Evolutionary conservation across 2,888 invertebrate species (phyloP), one percentile per base, ranked within the genome.

Genomic region (Lucinisca nassula): DNA sequence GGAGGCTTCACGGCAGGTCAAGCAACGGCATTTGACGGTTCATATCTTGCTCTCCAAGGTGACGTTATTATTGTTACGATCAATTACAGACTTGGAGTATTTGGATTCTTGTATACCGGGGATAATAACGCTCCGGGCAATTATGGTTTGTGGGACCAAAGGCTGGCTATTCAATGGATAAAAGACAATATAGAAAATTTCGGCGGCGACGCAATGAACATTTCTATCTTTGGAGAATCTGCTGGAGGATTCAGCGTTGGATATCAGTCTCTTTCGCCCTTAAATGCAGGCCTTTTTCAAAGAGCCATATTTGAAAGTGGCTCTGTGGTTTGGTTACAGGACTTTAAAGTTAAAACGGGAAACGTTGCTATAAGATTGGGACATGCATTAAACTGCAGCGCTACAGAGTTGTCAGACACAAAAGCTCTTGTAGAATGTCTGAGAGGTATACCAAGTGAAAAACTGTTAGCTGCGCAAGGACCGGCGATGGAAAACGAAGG

Each of bases 261-360:
- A 4, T 74, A 90, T 2, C 92, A 92, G 0, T 73, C 91, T 3
- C 81, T 93, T 3, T 85, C 88, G 27, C 88, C 90, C 0, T 37
- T 30, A 40, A 92, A 91, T 38, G 84, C 75, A 35, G 91, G 90
- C 0, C 74, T 92, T 6, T 92, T 93, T 58, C 90, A 91, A 14
- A 70, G 92, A 38, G 91, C 88, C 10, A 93, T 94, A 35, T 88
- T 90, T 17, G 87, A 93, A 67, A 93, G 94, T 49, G 92, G 93
- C 4, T 76, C 90, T 0, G 98, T 99, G 1, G 98, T 98, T 0
- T 98, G 98, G 8, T 98, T 98, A 0, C 58, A 86, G 32, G 90
- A 90, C 14, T 70, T 92, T 24, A 84, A 88, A 0, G 80, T 80
- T 27, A 79, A 73, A n/a, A 73, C 91, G 2, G 73, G 35, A 55